These are phyloP conservation scores for Mustelus asterias DNA, from an alignment of 2,113 vertebrate genomes.

Conservation along the genomic window DNA sequence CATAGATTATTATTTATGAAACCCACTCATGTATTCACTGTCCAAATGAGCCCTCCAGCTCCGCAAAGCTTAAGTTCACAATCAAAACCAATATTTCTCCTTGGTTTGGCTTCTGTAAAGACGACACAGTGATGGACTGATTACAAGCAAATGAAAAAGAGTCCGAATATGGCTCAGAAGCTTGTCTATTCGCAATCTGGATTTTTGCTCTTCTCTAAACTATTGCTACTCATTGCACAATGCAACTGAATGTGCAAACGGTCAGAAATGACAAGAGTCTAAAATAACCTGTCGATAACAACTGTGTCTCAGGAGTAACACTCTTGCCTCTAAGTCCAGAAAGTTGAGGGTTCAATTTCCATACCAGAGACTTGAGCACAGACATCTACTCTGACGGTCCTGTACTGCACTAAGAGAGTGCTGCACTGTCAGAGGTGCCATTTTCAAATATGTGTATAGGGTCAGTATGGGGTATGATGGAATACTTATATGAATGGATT, in stretches of 20 bases:
- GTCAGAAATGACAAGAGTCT: background rate
- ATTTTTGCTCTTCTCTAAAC: background rate
- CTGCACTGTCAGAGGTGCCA: background rate
- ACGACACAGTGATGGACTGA: background rate
- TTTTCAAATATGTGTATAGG: background rate
- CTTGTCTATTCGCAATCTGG: background rate
- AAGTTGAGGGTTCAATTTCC: background rate
- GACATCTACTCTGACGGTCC: background rate
- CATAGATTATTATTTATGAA: slow-evolving; percentile 29
- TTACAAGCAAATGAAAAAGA: background rate
- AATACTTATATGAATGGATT: background rate
- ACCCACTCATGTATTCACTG: background rate
- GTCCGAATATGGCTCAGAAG: background rate
- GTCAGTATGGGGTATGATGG: background rate
- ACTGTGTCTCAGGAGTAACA: background rate
- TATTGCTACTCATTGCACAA: background rate
- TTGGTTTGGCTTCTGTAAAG: background rate
- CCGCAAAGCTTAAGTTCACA: background rate
- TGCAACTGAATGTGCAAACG: background rate
- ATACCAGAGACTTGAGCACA: background rate
- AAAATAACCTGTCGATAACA: background rate
- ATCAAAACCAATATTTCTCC: slow-evolving; percentile 16
- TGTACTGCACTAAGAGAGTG: background rate
- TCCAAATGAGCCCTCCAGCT: slow-evolving; percentile 21
- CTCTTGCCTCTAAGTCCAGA: background rate